Conservation (phyloP, 2,113 vertebrate species). For the Meleagris gallopavo region DNA sequence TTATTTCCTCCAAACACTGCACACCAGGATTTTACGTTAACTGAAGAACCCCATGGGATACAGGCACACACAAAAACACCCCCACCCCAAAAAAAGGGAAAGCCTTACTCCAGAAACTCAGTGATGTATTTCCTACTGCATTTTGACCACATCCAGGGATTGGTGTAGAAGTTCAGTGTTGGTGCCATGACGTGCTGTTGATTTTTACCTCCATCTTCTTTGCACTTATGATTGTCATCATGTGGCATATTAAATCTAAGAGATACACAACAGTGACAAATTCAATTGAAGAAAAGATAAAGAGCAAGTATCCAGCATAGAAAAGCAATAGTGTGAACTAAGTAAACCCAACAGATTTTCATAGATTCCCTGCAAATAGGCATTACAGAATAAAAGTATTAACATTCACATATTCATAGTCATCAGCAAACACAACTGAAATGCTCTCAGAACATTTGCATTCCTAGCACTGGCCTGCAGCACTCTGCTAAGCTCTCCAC, state of each 20-base stretch:
- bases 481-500: not conserved
- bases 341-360: not conserved
- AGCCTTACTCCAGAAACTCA: conserved; percentile 96
- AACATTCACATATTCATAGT: not conserved
- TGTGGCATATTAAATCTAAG: conserved; percentile 98
- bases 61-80: not conserved
- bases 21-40: not conserved
- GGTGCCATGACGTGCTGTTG: conserved; percentile 98
- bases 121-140: conserved; percentile 99
- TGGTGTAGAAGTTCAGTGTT: conserved; percentile 95
- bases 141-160: conserved; percentile 99
- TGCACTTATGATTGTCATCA: conserved; percentile 97
- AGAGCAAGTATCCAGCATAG: not conserved
- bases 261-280: not conserved
- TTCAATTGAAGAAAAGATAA: not conserved
- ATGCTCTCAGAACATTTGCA: not conserved
- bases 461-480: not conserved
- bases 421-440: not conserved
- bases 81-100: not conserved
- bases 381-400: not conserved
- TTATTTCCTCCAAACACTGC: not conserved
- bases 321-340: not conserved
- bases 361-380: not conserved
- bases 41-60: not conserved
- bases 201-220: conserved; percentile 92